Evolutionary conservation across 2,888 invertebrate species (phyloP), one percentile per base, ranked within the genome.

Genomic region (Hyppa rectilinea): DNA sequence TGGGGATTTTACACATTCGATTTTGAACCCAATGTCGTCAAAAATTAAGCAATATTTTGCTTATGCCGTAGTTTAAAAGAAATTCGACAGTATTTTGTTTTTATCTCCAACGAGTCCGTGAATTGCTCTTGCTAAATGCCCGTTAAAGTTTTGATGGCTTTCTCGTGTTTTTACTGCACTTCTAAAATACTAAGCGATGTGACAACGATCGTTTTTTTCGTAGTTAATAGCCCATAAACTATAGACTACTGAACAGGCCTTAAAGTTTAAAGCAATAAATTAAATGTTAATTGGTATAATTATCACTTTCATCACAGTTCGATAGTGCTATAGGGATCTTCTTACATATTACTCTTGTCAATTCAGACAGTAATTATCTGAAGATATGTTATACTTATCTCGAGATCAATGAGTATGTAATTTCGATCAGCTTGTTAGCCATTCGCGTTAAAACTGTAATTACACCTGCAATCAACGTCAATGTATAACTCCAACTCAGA

Each of bases 91-190:
- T 38, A 26, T 75, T 63, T 71, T 49, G 56, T 66, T 85, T 87
- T 92, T 92, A 91, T 92, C 89, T 86, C 34, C 40, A 76, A 86
- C 82, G 83, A 82, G 82, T 85, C 88, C 81, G 88, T 89, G 87
- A 89, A 92, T 91, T 88, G 87, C 81, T 87, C 82, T 90, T 86
- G 89, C 91, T 92, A 91, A 93, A 91, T 89, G 88, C 75, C 87
- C 87, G 87, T 92, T 89, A 92, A 90, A 80, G 71, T 78, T 86
- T 86, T 92, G 90, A 93, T 93, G 89, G 89, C 89, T 92, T 91
- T 92, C 87, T 93, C 87, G 87, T 89, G 88, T 90, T 87, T 84
- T 85, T 81, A 83, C 72, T 63, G 65, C 69, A 56, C 45, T 80
- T 81, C 75, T 75, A 60, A 79, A 80, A 77, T 62, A 67, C 75